Evolutionary conservation across 1,140 invertebrate genomes (phyloP), one percentile per base, ranked within the genome.

Genomic region (Pseudoatta argentina): DNA sequence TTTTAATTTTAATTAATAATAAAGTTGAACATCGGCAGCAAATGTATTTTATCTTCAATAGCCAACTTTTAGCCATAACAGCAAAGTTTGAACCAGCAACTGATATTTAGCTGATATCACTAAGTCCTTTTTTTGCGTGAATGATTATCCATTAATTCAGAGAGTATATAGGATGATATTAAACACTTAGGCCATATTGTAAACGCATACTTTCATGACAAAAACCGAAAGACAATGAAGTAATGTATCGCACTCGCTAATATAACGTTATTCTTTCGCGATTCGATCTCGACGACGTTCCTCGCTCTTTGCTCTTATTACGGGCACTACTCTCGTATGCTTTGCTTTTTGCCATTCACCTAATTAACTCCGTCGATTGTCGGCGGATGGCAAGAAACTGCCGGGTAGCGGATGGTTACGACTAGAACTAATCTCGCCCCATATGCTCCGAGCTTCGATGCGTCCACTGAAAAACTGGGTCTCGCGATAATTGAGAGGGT

Each of bases 361-460:
- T 88, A 91, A 91, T 91, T 91, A 91, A 91, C 89, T 91, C 64
- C 55, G 64, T 73, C 87, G 87, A 90, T 87, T 90, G 87, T 89
- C 89, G 81, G 86, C 69, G 55, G n/a, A 55, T 18, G 51, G 77
- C 77, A 87, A 91, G 87, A 88, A 88, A 44, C 63, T 77, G 14
- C 30, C 24, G 64, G 61, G 48, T 61, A 59, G 59, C 30, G 59
- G 53, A 48, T 57, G 55, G 57, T 86, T 87, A 82, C 53, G 85
- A 86, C 81, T 91, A 90, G 88, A 90, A 90, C 89, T 88, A 90
- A 91, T 91, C 86, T 85, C 76, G 51, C 34, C 14, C 51, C 51
- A 77, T 53, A 34, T 21, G 39, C 55, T 63, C 30, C 34, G 53
- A 21, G 16, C 34, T 8, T 16, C 67, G 51, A 86, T 51, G 14